Evolutionary conservation across 2,888 invertebrate genomes (phyloP), one percentile per base, ranked within the genome.

Genomic region (Empis stercorea): DNA sequence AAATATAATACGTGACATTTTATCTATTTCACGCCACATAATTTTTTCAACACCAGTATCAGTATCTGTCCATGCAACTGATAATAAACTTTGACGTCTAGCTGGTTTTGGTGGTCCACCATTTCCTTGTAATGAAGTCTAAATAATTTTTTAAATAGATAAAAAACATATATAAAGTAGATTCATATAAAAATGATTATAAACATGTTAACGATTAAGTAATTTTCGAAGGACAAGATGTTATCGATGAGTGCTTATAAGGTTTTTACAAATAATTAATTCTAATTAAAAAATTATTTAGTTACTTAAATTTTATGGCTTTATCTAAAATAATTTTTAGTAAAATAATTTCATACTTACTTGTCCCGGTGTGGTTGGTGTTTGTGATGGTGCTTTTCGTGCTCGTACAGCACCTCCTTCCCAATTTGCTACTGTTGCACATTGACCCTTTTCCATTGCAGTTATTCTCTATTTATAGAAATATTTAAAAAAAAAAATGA

Each of bases 11-110:
- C 86, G 74, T 4, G 86, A 85, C 4, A 83, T 73, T 59, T 79
- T 78, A 66, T 87, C 87, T 52, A 87, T 84, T 71, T 84, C 81
- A 46, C 81, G 74, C 78, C 86, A 87, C 55, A 83, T 73, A n/a
- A 84, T 78, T 56, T 80, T 77, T 56, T 81, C 80, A 59, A 81
- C 78, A 3, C 82, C 82, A 1, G 79, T 78, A 55, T 80, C 78
- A 52, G 75, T 76, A 56, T 79, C 79, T 49, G 78, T 65, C 79
- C 79, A 79, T 48, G 79, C 78, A 20, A 79, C 78, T 62, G 78
- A 73, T 5, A 70, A 52, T 14, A 70, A 52, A 51, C 70, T 70
- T 56, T 70, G 70, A 1, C 70, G 61, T 5, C 70, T 59, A 1
- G 61, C 63, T 3, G 68, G 64, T 48, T 68, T 70, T 2, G 68